Evolutionary conservation across 2,888 invertebrate species (phyloP).

Genomic region (Venustoraphidia nigricollis): DNA sequence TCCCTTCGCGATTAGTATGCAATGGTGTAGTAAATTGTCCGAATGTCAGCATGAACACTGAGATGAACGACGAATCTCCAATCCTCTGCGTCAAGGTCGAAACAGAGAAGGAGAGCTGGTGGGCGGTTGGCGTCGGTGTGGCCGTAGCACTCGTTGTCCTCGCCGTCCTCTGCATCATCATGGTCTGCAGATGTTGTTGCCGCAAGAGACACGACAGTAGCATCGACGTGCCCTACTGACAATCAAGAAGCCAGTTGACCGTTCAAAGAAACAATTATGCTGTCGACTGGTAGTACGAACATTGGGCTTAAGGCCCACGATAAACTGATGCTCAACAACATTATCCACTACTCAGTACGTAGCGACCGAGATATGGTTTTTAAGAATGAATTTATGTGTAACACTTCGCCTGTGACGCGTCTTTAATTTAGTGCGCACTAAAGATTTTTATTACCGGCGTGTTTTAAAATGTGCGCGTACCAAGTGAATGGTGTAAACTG

Average conservation of each 20-base stretch:
- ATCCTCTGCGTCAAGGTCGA: conserved; percentile 40
- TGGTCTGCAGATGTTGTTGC: conserved; percentile 4
- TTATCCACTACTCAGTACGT: too few relatives aligned
- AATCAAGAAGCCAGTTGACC: conserved; percentile 4
- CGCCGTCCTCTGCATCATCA: neutral
- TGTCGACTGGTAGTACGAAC: conserved; percentile 5
- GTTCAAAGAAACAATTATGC: conserved; percentile 2
- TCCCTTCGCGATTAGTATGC: conserved; percentile 69
- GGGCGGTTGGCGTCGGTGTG: conserved; percentile 4
- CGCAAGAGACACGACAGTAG: conserved; percentile 3
- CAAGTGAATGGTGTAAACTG: too few relatives aligned
- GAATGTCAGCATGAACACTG: conserved; percentile 39
- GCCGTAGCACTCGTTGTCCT: conserved; percentile 1
- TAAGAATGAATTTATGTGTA: too few relatives aligned
- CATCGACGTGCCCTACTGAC: conserved; percentile 6
- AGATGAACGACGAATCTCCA: conserved; percentile 53
- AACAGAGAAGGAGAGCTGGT: conserved; percentile 3
- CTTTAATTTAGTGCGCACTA: too few relatives aligned
- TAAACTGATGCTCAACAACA: too few relatives aligned
- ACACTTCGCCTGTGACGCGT: too few relatives aligned
- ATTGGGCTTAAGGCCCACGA: too few relatives aligned
- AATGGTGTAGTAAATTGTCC: conserved; percentile 83
- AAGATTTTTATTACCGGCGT: too few relatives aligned
- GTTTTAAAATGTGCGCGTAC: too few relatives aligned
- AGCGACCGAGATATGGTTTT: too few relatives aligned